phyloP scores from a whole-genome alignment of 2,113 vertebrate species.

The Nannospalax galili region DNA sequence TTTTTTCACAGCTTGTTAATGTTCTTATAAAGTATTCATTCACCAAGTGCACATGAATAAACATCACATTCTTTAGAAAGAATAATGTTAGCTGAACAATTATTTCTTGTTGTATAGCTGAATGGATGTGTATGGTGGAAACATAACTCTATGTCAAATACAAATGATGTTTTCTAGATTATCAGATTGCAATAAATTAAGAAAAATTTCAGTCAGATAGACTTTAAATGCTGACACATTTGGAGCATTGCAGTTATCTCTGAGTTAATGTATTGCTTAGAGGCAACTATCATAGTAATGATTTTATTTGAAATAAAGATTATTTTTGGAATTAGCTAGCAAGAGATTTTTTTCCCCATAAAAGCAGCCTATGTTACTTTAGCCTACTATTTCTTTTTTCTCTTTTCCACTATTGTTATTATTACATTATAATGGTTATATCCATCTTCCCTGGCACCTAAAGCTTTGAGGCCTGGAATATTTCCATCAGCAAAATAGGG shows the following conservation, averaged over 20 bases:
- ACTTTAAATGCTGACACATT: slow-evolving; percentile 47
- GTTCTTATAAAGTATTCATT: slow-evolving; percentile 71
- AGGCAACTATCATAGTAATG: slow-evolving; percentile 46
- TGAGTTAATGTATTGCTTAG: slow-evolving; percentile 51
- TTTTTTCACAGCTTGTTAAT: slow-evolving; percentile 63
- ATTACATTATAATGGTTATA: slow-evolving; percentile 31
- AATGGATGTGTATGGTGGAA: slow-evolving; percentile 62
- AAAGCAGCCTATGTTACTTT: background rate
- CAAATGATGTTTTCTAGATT: slow-evolving; percentile 64
- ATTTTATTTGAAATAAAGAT: slow-evolving; percentile 74
- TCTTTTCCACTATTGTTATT: background rate
- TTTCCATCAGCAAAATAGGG: slow-evolving; percentile 57
- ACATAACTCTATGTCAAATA: slow-evolving; percentile 64
- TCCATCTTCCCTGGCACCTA: slow-evolving; percentile 50
- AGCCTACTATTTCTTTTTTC: slow-evolving; percentile 37
- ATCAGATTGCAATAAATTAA: slow-evolving; percentile 73
- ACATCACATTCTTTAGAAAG: slow-evolving; percentile 58
- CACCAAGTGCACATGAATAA: slow-evolving; percentile 67
- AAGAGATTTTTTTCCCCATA: slow-evolving; percentile 13
- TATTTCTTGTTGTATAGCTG: slow-evolving; percentile 66
- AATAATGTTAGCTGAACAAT: slow-evolving; percentile 53
- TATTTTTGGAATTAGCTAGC: slow-evolving; percentile 60
- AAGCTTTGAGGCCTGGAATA: slow-evolving; percentile 33
- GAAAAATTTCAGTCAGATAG: slow-evolving; percentile 57
- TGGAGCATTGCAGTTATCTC: slow-evolving; percentile 51